phyloP scores from a whole-genome alignment of 2,113 vertebrate genomes.

The Callithrix jacchus region DNA sequence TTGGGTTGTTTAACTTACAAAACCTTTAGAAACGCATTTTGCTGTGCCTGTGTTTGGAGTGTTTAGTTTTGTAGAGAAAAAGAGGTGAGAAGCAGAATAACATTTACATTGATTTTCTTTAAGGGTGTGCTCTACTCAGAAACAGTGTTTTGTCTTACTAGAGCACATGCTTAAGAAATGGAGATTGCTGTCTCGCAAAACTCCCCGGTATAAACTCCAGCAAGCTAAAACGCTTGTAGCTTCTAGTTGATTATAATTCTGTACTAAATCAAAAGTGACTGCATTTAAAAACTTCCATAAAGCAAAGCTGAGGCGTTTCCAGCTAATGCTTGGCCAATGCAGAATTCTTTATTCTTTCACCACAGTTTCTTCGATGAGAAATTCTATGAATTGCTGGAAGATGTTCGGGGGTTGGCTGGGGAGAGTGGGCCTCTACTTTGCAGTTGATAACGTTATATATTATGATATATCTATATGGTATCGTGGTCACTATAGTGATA shows the following conservation, averaged over 20 bases:
- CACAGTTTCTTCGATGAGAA: not conserved
- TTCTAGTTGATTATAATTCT: conserved; percentile 66
- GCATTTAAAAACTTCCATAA: conserved; percentile 72
- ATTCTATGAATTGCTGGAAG: not conserved
- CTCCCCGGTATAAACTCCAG: conserved; percentile 61
- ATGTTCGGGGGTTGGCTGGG: not conserved
- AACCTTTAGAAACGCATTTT: conserved; percentile 55
- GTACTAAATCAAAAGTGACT: conserved; percentile 76
- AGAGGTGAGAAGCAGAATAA: conserved; percentile 53
- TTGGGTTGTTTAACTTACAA: conserved; percentile 46
- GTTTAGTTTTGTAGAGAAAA: conserved; percentile 42
- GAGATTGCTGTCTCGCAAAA: conserved; percentile 65
- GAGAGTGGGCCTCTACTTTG: fast-evolving
- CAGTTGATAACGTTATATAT: not conserved
- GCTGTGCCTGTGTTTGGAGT: not conserved
- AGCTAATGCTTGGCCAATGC: not conserved
- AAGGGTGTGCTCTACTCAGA: conserved; percentile 64
- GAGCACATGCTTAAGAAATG: conserved; percentile 65
- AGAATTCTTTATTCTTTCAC: not conserved
- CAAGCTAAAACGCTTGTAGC: conserved; percentile 59
- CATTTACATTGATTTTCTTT: conserved; percentile 73
- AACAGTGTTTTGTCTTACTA: conserved; percentile 72
- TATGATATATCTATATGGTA: no score
- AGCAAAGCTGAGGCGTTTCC: conserved; percentile 53
- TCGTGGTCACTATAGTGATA: fast-evolving